Percentiles rank a stretch among this genome's conserved stretches.
These are phyloP conservation scores for Metacarcinus magister DNA, from an alignment of 2,888 invertebrate genomes.

Conservation along the genomic window DNA sequence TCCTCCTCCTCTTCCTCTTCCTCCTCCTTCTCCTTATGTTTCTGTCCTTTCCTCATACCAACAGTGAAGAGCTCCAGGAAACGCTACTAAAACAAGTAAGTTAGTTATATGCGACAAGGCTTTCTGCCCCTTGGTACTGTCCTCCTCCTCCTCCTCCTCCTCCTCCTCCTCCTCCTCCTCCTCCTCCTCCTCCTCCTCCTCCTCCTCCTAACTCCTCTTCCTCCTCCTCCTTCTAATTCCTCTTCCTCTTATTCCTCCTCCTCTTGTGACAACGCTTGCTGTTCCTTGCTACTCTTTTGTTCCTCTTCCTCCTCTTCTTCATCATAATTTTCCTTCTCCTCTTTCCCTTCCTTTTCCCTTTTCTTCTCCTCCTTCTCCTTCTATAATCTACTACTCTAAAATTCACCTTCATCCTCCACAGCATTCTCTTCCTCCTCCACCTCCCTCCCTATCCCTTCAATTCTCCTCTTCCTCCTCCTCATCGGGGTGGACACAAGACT, in stretches of 20 bases:
- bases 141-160: not conserved
- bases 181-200: not conserved
- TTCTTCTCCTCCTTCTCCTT: not conserved
- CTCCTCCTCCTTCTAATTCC: not conserved
- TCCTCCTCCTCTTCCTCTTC: not conserved
- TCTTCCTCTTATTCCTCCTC: not conserved
- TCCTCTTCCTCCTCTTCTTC: not conserved
- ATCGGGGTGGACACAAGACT: not conserved
- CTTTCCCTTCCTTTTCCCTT: not conserved
- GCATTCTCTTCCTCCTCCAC: not conserved
- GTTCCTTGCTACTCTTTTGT: too few species aligned
- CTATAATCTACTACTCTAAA: not conserved
- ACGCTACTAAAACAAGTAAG: not conserved
- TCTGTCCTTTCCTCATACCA: not conserved
- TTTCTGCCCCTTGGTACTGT: not conserved
- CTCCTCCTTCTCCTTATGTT: not conserved
- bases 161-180: not conserved
- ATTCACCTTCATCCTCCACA: not conserved
- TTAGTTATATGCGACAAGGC: constrained; percentile 28
- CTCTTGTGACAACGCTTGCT: too few species aligned
- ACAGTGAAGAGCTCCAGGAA: not conserved
- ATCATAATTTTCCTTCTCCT: not conserved
- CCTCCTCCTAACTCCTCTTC: not conserved
- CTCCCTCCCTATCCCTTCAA: not conserved
- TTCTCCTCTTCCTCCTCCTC: not conserved